Evolutionary conservation across 2,113 vertebrate species (phyloP).

Genomic region (Butastur rufipennis): DNA sequence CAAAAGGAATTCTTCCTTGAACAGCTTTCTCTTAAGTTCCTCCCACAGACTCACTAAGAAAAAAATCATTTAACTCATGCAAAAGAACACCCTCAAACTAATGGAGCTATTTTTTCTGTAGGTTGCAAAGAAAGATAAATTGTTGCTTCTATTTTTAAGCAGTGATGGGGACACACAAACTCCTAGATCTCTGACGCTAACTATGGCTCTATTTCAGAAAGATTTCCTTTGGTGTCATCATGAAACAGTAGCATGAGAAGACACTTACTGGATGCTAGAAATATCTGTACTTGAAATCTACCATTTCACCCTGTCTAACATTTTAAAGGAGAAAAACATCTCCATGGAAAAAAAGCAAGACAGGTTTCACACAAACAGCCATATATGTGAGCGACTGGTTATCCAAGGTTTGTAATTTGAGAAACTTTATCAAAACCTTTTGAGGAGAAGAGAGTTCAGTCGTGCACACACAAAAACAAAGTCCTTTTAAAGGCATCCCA

Average conservation of each 20-base stretch:
- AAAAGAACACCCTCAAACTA: neutral
- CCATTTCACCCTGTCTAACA: neutral
- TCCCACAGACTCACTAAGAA: neutral
- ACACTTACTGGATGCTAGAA: neutral
- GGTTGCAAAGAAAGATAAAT: neutral
- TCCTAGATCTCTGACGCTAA: neutral
- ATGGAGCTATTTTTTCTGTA: neutral
- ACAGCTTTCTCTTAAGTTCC: neutral
- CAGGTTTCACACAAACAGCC: neutral
- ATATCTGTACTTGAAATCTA: neutral
- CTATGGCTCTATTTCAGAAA: neutral
- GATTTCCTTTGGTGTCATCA: neutral
- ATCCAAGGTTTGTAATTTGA: neutral
- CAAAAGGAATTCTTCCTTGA: neutral
- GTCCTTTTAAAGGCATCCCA: neutral
- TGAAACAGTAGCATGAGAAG: neutral
- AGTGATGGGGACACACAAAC: neutral
- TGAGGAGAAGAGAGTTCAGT: neutral
- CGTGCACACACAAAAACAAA: neutral
- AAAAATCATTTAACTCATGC: neutral
- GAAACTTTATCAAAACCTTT: neutral
- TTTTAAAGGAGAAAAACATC: neutral
- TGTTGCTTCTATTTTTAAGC: neutral
- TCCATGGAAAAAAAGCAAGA: neutral
- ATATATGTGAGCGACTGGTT: rapidly evolving